Conservation (phyloP, 2,113 vertebrate species). For the Anser cygnoides region DNA sequence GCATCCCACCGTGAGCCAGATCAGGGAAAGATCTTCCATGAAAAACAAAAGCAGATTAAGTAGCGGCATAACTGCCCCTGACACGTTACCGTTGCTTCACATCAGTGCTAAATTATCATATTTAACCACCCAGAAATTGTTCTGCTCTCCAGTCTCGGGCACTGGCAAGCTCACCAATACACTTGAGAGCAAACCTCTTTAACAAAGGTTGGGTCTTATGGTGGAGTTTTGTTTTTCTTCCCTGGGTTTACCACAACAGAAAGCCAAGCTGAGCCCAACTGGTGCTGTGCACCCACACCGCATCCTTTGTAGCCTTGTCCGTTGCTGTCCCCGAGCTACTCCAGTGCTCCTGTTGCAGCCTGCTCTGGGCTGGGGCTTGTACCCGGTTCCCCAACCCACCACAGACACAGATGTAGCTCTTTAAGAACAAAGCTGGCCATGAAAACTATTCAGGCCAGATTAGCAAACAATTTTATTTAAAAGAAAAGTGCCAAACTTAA, state of each 20-base stretch:
- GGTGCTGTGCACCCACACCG: accelerated
- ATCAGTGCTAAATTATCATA: background rate
- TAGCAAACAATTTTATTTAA: background rate
- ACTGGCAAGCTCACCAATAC: background rate
- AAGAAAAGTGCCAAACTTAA: background rate
- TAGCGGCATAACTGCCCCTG: background rate
- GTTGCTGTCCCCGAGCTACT: background rate
- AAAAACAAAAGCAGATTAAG: background rate
- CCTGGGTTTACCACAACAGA: background rate
- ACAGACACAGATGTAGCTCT: background rate
- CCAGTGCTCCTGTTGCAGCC: background rate
- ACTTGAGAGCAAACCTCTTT: background rate
- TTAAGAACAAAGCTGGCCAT: background rate
- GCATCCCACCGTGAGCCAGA: background rate
- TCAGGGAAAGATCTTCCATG: background rate
- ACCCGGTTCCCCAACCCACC: background rate
- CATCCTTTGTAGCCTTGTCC: background rate
- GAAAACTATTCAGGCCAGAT: background rate
- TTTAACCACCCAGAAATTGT: background rate
- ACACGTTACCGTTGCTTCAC: background rate
- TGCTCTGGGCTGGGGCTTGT: background rate
- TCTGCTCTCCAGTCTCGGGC: background rate
- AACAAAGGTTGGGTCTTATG: background rate
- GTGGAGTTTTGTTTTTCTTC: background rate
- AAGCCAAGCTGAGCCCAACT: background rate